These are phyloP conservation scores for Taphrorychus bicolor DNA, from an alignment of 2,888 invertebrate genomes.

Conservation along the genomic window DNA sequence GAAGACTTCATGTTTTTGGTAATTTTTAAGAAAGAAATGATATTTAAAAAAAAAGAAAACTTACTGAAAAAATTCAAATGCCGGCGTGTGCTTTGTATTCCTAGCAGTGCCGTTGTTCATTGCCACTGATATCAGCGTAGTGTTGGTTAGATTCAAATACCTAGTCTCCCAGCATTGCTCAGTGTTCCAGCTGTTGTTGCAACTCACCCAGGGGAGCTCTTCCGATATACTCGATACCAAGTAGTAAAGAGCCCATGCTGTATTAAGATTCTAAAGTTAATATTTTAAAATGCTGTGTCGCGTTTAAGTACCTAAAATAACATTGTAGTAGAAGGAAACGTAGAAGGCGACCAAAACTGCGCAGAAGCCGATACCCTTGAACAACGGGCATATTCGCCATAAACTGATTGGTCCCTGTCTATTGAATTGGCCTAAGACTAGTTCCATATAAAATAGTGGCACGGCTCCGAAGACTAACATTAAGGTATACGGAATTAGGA, in stretches of 20 bases:
- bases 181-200: constrained; percentile 84
- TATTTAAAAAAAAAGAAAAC: constrained; percentile 47
- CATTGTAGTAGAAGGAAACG: constrained; percentile 84
- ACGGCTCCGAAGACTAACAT: constrained; percentile 80
- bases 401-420: constrained; percentile 78
- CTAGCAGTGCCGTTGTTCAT: constrained; percentile 55
- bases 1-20: too few species aligned
- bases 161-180: constrained; percentile 69
- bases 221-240: constrained; percentile 72
- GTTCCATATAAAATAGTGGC: constrained; percentile 81
- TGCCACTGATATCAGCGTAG: constrained; percentile 9
- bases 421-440: constrained; percentile 79
- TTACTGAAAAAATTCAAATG: constrained; percentile 81
- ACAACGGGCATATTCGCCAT: constrained; percentile 85
- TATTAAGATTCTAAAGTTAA: constrained; percentile 8
- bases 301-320: constrained; percentile 80
- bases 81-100: constrained; percentile 71
- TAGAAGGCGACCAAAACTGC: constrained; percentile 81
- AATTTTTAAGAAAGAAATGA: too few species aligned
- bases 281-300: background rate
- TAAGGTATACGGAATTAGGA: constrained; percentile 76
- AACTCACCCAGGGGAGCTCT: constrained; percentile 81
- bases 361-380: constrained; percentile 84
- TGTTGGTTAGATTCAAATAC: constrained; percentile 49
- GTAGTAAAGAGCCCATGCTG: constrained; percentile 80